These are phyloP conservation scores for Scophthalmus maximus DNA, from an alignment of 2,113 vertebrate species.

Conservation along the genomic window DNA sequence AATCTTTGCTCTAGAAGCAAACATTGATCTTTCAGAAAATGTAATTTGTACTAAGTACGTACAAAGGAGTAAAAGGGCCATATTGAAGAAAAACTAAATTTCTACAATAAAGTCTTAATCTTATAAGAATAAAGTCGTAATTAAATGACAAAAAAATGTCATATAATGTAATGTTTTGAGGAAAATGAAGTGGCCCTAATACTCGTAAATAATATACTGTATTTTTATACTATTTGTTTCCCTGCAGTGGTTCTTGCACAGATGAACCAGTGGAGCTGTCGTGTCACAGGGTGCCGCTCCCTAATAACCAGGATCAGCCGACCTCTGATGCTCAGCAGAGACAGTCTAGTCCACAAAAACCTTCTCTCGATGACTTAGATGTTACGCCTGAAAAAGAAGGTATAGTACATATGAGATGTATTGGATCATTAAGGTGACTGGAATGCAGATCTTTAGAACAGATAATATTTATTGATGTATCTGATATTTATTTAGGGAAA, in stretches of 20 bases:
- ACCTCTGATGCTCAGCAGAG: constrained; percentile 39
- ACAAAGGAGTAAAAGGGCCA: too few species aligned
- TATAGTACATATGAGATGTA: constrained; percentile 3
- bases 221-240: constrained; percentile 12
- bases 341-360: constrained; percentile 7
- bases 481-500: constrained; percentile 44
- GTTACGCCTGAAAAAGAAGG: constrained; percentile 67
- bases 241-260: constrained; percentile 47
- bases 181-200: too few species aligned
- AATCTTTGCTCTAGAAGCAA: too few species aligned
- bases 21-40: too few species aligned
- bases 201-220: neutral
- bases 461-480: neutral
- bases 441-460: neutral
- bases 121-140: too few species aligned
- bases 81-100: too few species aligned
- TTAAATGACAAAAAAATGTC: too few species aligned
- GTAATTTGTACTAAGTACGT: too few species aligned
- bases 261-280: constrained; percentile 57
- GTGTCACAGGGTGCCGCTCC: constrained; percentile 15
- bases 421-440: neutral
- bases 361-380: constrained; percentile 20
- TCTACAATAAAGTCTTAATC: too few species aligned
- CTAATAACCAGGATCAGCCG: constrained; percentile 17
- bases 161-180: neutral